Conservation (phyloP, 1,140 invertebrate species). For the Drosophila pruinosa region DNA sequence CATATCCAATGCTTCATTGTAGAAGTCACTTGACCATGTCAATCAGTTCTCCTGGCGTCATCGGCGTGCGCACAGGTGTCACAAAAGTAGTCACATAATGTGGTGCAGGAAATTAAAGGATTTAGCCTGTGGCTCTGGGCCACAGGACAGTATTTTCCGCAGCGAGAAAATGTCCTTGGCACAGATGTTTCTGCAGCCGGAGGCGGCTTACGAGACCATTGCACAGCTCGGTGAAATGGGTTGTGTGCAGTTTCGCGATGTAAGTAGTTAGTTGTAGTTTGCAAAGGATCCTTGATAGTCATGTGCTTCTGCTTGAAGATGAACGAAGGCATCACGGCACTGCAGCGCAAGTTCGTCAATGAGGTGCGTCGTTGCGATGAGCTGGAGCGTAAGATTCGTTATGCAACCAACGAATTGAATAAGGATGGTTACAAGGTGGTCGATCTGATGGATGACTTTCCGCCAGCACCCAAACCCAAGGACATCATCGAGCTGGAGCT, state of each 20-base stretch:
- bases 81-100: constrained; percentile 18
- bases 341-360: constrained; percentile 92
- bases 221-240: constrained; percentile 94
- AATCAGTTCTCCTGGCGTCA: constrained; percentile 55
- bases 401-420: constrained; percentile 93
- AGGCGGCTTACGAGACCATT: constrained; percentile 94
- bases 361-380: constrained; percentile 93
- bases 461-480: constrained; percentile 94
- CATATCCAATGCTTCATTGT: constrained; percentile 34
- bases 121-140: constrained; percentile 40
- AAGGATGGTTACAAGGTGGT: constrained; percentile 90
- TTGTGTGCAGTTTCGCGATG: constrained; percentile 94
- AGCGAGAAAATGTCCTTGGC: constrained; percentile 94
- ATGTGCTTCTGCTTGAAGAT: constrained; percentile 84
- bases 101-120: constrained; percentile 23
- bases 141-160: constrained; percentile 90
- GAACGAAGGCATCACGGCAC: constrained; percentile 90
- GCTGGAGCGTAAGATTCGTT: constrained; percentile 92
- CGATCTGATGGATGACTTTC: constrained; percentile 91
- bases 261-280: constrained; percentile 84
- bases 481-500: constrained; percentile 94
- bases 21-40: constrained; percentile 65
- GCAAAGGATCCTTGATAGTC: not conserved
- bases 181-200: constrained; percentile 94
- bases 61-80: constrained; percentile 21